Evolutionary conservation across 2,888 invertebrate species (phyloP).

Genomic region (Cyclophora punctaria): DNA sequence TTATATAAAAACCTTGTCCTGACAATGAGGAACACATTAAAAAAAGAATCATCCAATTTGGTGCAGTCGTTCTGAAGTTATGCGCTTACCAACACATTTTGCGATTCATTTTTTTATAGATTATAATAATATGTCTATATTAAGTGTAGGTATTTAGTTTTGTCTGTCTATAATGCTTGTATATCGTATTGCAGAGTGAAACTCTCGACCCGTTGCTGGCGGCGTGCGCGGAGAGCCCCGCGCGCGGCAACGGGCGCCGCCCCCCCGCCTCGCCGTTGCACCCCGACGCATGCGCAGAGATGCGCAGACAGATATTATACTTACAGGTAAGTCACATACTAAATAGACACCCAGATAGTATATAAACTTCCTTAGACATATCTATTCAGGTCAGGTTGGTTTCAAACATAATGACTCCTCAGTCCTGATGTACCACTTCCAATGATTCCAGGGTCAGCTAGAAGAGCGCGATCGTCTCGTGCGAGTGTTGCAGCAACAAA

Average conservation of each 20-base stretch:
- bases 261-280: constrained; percentile 77
- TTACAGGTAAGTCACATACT: constrained; percentile 74
- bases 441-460: constrained; percentile 80
- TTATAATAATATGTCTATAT: background rate
- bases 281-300: constrained; percentile 83
- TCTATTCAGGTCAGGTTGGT: too few relatives aligned
- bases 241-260: constrained; percentile 75
- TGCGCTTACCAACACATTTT: too few relatives aligned
- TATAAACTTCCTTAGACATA: too few relatives aligned
- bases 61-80: too few relatives aligned
- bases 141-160: background rate
- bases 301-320: constrained; percentile 87
- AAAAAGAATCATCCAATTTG: too few relatives aligned
- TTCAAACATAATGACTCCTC: too few relatives aligned
- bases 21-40: too few relatives aligned
- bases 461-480: constrained; percentile 91
- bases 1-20: too few relatives aligned
- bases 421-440: too few relatives aligned
- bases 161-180: too few relatives aligned
- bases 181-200: constrained; percentile 78
- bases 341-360: too few relatives aligned
- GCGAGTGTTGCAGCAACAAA: constrained; percentile 84
- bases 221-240: constrained; percentile 75
- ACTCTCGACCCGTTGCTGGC: constrained; percentile 92
- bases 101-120: too few relatives aligned